These are phyloP conservation scores for Drosophila nigromelanica DNA, from an alignment of 1,140 invertebrate species.

Conservation along the genomic window DNA sequence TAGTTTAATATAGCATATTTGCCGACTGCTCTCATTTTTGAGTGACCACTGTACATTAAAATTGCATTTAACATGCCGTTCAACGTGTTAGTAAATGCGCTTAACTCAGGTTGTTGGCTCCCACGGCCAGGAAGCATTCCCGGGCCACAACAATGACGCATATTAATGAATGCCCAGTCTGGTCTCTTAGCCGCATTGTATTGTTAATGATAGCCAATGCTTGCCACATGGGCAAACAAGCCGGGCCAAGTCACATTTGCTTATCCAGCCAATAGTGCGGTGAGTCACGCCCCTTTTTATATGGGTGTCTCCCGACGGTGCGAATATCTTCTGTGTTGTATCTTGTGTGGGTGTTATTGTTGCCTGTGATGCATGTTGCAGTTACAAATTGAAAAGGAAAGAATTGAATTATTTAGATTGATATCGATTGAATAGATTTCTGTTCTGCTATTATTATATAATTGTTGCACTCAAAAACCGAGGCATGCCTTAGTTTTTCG, in stretches of 20 bases:
- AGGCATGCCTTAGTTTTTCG: constrained; percentile 49
- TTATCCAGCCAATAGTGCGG: background rate
- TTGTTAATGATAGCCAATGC: constrained; percentile 46
- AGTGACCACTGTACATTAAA: constrained; percentile 7
- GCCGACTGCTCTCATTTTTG: background rate
- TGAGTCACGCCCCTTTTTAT: background rate
- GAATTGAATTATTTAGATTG: constrained; percentile 39
- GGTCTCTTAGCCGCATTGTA: constrained; percentile 35
- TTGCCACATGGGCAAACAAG: constrained; percentile 56
- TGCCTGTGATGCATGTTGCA: constrained; percentile 11
- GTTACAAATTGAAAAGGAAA: constrained; percentile 16
- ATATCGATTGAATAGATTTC: constrained; percentile 37
- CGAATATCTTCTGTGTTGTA: constrained; percentile 6
- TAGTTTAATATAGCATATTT: too few relatives aligned
- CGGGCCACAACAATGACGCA: constrained; percentile 48
- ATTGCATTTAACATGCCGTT: constrained; percentile 43
- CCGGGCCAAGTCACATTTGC: constrained; percentile 18
- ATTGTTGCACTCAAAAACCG: constrained; percentile 50
- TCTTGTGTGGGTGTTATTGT: constrained; percentile 31
- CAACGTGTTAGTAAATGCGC: constrained; percentile 23
- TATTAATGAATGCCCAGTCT: constrained; percentile 60
- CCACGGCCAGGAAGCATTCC: constrained; percentile 43
- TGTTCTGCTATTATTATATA: constrained; percentile 41
- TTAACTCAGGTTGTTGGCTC: constrained; percentile 44
- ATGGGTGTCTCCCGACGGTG: background rate